phyloP scores from a whole-genome alignment of 23 tunicate species.

The Pegea sp. region DNA sequence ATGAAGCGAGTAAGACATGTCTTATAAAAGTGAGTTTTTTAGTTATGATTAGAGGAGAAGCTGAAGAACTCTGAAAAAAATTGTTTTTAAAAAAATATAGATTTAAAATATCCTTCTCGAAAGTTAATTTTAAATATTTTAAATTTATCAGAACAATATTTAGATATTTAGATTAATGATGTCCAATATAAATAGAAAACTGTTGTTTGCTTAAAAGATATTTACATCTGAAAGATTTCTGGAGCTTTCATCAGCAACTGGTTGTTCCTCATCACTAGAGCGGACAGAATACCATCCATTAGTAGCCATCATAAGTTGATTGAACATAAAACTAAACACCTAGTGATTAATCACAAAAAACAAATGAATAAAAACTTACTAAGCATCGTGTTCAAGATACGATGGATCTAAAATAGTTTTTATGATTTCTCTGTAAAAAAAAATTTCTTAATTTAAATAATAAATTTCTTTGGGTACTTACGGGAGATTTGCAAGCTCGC shows the following conservation, averaged over 20 bases:
- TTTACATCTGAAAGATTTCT: not conserved
- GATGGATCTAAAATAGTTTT: constrained; percentile 11
- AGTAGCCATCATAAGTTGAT: constrained; percentile 53
- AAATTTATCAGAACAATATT: too few species aligned
- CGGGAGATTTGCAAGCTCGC: constrained; percentile 42
- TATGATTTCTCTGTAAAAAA: constrained; percentile 13
- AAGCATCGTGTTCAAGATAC: constrained; percentile 71
- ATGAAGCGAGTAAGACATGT: constrained; percentile 18
- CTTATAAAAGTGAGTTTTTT: constrained; percentile 59
- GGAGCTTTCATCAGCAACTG: not conserved
- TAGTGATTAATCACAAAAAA: not conserved
- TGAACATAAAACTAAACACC: constrained; percentile 44
- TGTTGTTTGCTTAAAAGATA: not conserved
- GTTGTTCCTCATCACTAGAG: too few species aligned
- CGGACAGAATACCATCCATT: constrained; percentile 73
- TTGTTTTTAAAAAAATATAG: too few species aligned
- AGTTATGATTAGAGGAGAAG: constrained; percentile 40
- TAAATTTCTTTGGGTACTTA: constrained; percentile 2
- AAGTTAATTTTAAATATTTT: too few species aligned
- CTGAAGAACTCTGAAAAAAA: too few species aligned
- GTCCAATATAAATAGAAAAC: not conserved
- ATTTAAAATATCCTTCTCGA: too few species aligned
- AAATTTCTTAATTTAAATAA: not conserved
- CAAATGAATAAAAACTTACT: constrained; percentile 11
- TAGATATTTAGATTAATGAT: too few species aligned